Conservation (phyloP, 2,113 vertebrate genomes). For the Mola mola region DNA sequence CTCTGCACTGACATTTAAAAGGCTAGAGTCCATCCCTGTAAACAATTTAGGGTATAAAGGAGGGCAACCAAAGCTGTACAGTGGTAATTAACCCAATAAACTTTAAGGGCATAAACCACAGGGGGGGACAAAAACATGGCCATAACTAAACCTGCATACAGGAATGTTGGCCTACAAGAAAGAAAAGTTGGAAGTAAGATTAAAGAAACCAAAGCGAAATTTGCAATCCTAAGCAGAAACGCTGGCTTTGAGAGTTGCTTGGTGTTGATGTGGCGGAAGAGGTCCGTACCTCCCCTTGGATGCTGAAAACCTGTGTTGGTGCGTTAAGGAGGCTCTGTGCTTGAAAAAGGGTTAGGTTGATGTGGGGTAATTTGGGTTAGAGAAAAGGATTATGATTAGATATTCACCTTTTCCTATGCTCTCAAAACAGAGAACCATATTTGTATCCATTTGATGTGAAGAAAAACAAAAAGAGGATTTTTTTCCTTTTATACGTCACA, state of each 20-base stretch:
- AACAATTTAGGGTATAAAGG: constrained; percentile 7
- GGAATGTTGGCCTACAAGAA: constrained; percentile 76
- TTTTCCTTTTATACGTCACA: constrained; percentile 66
- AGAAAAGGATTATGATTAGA: constrained; percentile 84
- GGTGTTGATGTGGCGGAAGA: constrained; percentile 75
- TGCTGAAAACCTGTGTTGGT: constrained; percentile 83
- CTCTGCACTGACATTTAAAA: constrained; percentile 49
- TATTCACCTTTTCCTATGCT: constrained; percentile 76
- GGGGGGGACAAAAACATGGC: constrained; percentile 50
- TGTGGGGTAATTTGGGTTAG: constrained; percentile 86
- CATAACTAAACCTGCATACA: constrained; percentile 76
- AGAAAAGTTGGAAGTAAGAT: constrained; percentile 63
- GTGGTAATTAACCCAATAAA: constrained; percentile 47
- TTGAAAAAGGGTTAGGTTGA: constrained; percentile 86
- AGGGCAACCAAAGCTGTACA: constrained; percentile 50
- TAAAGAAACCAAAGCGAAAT: constrained; percentile 64
- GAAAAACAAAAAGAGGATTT: constrained; percentile 33
- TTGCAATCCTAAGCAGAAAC: constrained; percentile 69
- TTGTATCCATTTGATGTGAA: constrained; percentile 64
- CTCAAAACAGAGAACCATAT: constrained; percentile 72
- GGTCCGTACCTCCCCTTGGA: constrained; percentile 81
- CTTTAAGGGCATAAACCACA: constrained; percentile 56
- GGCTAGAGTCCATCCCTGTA: constrained; percentile 38
- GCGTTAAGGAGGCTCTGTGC: constrained; percentile 83
- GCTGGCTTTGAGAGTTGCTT: constrained; percentile 74